These are phyloP conservation scores for Synergus itoensis DNA, from an alignment of 2,888 invertebrate genomes.

Conservation along the genomic window DNA sequence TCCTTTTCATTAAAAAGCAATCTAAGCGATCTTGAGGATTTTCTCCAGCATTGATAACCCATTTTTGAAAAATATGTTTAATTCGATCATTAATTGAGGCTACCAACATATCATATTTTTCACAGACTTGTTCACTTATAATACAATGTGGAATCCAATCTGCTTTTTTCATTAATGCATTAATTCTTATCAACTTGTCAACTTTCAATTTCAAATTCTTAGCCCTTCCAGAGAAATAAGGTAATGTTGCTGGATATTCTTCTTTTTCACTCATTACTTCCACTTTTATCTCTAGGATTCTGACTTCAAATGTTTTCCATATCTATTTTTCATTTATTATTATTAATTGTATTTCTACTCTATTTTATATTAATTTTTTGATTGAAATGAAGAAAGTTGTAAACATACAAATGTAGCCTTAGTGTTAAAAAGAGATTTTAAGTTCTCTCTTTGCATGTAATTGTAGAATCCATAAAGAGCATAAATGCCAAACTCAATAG, in stretches of 20 bases:
- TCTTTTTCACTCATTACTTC: conserved; percentile 83
- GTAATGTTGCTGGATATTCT: conserved; percentile 83
- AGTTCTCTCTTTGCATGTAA: conserved; percentile 86
- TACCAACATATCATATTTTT: conserved; percentile 84
- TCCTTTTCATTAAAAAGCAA: conserved; percentile 86
- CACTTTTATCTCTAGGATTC: conserved; percentile 86
- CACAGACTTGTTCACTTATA: conserved; percentile 85
- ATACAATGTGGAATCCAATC: conserved; percentile 89
- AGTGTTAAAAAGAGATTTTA: conserved; percentile 84
- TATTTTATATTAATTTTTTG: background rate
- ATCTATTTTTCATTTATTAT: conserved; percentile 78
- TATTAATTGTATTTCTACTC: background rate
- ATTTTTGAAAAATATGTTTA: conserved; percentile 80
- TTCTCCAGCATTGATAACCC: conserved; percentile 82
- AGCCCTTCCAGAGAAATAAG: conserved; percentile 87
- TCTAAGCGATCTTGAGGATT: conserved; percentile 82
- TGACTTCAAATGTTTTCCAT: conserved; percentile 87
- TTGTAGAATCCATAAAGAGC: conserved; percentile 88
- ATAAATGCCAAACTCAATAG: conserved; percentile 90
- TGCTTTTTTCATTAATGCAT: conserved; percentile 84
- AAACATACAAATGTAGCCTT: conserved; percentile 82
- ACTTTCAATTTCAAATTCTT: conserved; percentile 84
- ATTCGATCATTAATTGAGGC: conserved; percentile 81
- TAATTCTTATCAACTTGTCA: conserved; percentile 81
- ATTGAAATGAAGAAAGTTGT: background rate